phyloP scores from a whole-genome alignment of 2,888 invertebrate genomes.

The Caenorhabditis zanzibari region DNA sequence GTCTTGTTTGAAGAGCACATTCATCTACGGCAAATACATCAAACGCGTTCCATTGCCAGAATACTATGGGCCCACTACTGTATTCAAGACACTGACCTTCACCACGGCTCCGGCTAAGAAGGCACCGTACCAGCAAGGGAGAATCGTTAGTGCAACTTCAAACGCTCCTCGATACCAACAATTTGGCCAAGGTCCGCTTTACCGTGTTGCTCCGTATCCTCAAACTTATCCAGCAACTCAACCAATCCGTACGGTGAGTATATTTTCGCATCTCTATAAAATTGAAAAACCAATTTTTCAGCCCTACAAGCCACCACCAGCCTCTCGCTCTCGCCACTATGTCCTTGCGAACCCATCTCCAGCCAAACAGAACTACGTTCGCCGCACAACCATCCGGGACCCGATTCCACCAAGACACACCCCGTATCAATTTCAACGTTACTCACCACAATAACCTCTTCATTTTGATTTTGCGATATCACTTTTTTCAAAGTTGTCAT shows the following conservation, averaged over 20 bases:
- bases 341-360: background rate
- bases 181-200: no score
- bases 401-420: background rate
- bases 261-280: no score
- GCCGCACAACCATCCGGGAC: background rate
- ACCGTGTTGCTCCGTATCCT: no score
- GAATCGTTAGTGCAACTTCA: no score
- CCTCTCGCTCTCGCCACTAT: background rate
- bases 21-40: conserved; percentile 45
- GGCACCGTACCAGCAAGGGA: background rate
- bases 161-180: no score
- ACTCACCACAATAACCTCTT: no score
- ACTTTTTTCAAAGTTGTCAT: conserved; percentile 1
- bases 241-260: no score
- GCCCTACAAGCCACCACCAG: background rate
- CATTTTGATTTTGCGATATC: no score
- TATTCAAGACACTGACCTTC: conserved; percentile 36
- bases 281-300: background rate
- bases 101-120: background rate
- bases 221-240: no score
- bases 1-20: conserved; percentile 19
- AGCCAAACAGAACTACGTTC: background rate
- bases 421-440: no score
- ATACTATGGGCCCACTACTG: conserved; percentile 5
- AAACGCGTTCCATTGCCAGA: conserved; percentile 25